Conservation (phyloP, 1,140 invertebrate genomes). For the Lamellibrachia luymesi region DNA sequence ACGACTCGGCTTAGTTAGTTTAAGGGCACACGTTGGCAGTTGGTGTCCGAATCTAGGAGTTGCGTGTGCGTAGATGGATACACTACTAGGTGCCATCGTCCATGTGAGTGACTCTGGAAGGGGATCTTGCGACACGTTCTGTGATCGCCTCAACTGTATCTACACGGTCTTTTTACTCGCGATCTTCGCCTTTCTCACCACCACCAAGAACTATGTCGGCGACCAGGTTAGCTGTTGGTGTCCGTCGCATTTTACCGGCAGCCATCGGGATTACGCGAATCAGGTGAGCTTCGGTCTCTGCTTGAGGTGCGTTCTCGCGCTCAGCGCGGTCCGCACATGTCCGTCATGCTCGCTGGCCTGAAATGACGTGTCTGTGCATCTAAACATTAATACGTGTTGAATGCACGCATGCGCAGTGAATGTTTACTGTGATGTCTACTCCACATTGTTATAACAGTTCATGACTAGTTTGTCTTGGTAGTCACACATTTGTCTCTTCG, state of each 20-base stretch:
- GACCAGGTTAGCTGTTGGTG: constrained; percentile 58
- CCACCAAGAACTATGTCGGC: constrained; percentile 58
- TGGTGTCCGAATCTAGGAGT: not conserved
- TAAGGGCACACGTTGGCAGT: not conserved
- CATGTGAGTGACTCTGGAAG: constrained; percentile 11
- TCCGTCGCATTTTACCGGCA: constrained; percentile 42
- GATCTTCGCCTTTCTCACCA: constrained; percentile 55
- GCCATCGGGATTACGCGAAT: constrained; percentile 29
- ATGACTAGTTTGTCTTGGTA: not conserved
- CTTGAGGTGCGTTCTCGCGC: not conserved
- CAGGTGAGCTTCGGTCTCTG: constrained; percentile 10
- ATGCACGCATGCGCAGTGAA: no score
- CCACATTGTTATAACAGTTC: no score
- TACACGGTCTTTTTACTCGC: constrained; percentile 58
- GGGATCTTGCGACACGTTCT: constrained; percentile 55
- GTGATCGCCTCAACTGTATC: constrained; percentile 59
- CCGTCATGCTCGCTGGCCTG: no score
- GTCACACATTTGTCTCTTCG: no score
- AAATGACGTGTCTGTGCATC: no score
- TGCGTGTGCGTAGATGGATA: constrained; percentile 3
- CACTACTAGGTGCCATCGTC: not conserved
- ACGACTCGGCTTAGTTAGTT: not conserved
- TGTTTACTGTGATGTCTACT: no score
- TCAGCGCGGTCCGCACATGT: no score
- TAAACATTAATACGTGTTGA: no score